Evolutionary conservation across 1,140 invertebrate genomes (phyloP).

Genomic region (Ectropis grisescens): DNA sequence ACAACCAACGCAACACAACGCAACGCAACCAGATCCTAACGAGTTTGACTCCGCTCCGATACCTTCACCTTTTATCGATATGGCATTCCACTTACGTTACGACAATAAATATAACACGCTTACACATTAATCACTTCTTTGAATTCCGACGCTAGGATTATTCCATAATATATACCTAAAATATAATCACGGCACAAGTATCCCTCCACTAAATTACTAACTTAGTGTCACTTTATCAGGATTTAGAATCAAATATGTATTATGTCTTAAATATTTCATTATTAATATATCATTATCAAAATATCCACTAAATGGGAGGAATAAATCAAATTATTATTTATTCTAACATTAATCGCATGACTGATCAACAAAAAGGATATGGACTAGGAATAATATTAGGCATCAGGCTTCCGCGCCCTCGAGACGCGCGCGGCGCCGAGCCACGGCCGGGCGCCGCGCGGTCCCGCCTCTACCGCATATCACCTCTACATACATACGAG

Average conservation of each 20-base stretch:
- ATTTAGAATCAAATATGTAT: constrained; percentile 71
- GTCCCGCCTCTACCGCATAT: constrained; percentile 45
- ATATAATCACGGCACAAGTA: constrained; percentile 71
- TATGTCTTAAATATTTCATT: constrained; percentile 71
- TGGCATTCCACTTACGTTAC: constrained; percentile 68
- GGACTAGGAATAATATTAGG: constrained; percentile 68
- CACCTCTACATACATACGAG: constrained; percentile 59
- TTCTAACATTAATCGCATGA: constrained; percentile 69
- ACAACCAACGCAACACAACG: constrained; percentile 47
- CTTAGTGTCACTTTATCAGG: constrained; percentile 69
- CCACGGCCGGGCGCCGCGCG: constrained; percentile 12
- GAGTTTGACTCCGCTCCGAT: constrained; percentile 66
- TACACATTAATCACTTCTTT: constrained; percentile 70
- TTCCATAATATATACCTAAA: constrained; percentile 70
- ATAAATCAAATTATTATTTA: constrained; percentile 70
- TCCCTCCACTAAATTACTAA: constrained; percentile 70
- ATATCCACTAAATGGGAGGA: constrained; percentile 70
- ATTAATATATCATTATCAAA: constrained; percentile 71
- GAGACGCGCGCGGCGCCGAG: constrained; percentile 19
- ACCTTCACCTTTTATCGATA: constrained; percentile 70
- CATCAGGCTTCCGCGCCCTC: constrained; percentile 54
- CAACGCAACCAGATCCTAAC: constrained; percentile 37
- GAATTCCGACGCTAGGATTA: constrained; percentile 71
- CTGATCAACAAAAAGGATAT: constrained; percentile 69
- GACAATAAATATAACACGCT: constrained; percentile 71